Evolutionary conservation across 2,888 invertebrate species (phyloP), one percentile per base, ranked within the genome.

Genomic region (Coelopa pilipes): DNA sequence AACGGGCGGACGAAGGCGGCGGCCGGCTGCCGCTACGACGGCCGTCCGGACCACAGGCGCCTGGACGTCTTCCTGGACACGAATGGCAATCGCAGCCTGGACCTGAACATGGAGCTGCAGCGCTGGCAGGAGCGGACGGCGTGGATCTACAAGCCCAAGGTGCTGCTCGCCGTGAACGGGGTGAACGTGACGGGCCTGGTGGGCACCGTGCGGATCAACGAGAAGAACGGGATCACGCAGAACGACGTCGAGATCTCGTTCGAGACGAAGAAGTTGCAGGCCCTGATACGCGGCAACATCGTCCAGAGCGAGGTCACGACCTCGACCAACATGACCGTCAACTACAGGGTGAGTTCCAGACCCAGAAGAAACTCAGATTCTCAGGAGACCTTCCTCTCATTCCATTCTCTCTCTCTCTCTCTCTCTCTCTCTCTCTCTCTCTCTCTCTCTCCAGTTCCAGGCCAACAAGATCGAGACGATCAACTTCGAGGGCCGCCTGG

Each of bases 161-260:
- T 94, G 46, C 90, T 92, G 78, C 89, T 95, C 83, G 91, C 92
- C 0, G 91, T 95, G 0, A 94, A 94, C 81, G 91, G 92, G 70
- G 92, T 93, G 76, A 89, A 91, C 68, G 91, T 95, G 0, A 92
- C 93, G 0, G 93, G 92, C 75, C 84, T 94, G 10, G 87, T 84
- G 1, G 92, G 92, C 65, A 88, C 89, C 0, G 86, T 93, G 17
- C 89, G 90, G 79, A 89, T 90, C 76, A 89, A 91, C 13, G 90
- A 90, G 57, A 93, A 93, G 85, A 91, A 90, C 77, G 93, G 93
- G 1, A 90, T 94, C 24, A 92, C 92, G 0, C 95, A 95, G 83
- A 93, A 92, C 82, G 94, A 94, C 78, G 90, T 95, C 11, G 90
- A 92, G 76, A 86, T 94, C 12, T 92, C 92, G 67, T 95, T 95